These are phyloP conservation scores for Drosophila siamana DNA, from an alignment of 2,888 invertebrate genomes.

Conservation along the genomic window DNA sequence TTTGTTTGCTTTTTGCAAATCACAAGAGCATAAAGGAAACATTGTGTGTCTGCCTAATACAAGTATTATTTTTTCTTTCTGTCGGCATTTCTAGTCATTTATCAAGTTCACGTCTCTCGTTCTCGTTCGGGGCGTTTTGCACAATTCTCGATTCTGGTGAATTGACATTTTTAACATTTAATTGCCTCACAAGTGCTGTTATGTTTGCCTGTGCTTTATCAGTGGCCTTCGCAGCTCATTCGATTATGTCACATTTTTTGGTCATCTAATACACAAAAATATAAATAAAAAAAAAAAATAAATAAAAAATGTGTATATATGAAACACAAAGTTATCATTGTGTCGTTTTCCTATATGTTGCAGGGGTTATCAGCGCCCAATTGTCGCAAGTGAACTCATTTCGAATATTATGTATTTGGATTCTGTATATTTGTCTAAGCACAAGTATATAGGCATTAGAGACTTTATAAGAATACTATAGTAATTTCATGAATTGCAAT, in stretches of 20 bases:
- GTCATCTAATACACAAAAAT: neutral
- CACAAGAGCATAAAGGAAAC: slow-evolving; percentile 4
- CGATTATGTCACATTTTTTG: slow-evolving; percentile 22
- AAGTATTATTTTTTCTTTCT: too few relatives aligned
- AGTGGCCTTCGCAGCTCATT: neutral
- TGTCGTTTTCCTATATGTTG: slow-evolving; percentile 11
- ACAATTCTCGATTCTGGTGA: slow-evolving; percentile 17
- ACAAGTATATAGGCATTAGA: neutral
- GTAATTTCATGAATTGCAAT: neutral
- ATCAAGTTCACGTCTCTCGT: slow-evolving; percentile 17
- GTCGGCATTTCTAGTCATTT: slow-evolving; percentile 12
- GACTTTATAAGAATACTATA: neutral
- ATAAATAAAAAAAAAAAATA: neutral
- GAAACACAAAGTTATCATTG: slow-evolving; percentile 1
- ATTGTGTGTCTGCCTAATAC: neutral
- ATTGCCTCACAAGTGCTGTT: slow-evolving; percentile 14
- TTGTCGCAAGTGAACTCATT: neutral
- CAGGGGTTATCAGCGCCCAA: slow-evolving; percentile 15
- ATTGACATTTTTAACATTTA: slow-evolving; percentile 10
- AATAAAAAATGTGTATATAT: neutral
- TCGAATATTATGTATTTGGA: neutral
- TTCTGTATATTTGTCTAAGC: neutral
- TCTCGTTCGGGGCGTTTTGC: slow-evolving; percentile 4
- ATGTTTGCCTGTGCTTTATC: slow-evolving; percentile 25
- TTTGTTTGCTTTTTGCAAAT: slow-evolving; percentile 50